Conservation (phyloP, 2,797 vertebrate species). For the Cyclopterus lumpus region DNA sequence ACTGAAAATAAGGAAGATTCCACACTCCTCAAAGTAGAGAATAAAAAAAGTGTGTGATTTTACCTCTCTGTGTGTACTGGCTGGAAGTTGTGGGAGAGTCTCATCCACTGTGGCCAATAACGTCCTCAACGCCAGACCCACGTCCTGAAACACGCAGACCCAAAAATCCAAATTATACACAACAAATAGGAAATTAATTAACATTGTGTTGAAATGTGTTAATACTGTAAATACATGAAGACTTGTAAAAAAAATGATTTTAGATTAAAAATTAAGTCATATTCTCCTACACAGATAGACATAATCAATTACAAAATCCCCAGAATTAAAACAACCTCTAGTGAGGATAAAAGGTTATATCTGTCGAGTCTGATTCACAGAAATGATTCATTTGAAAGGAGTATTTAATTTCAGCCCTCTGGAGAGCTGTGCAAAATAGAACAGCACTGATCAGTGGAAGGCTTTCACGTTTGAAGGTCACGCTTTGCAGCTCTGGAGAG, state of each 20-base stretch:
- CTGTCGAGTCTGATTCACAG: neutral
- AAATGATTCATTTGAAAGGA: neutral
- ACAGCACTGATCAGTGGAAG: neutral
- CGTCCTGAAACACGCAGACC: constrained; percentile 84
- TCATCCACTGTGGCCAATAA: constrained; percentile 97
- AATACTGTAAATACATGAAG: neutral
- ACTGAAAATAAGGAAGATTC: neutral
- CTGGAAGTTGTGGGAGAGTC: constrained; percentile 92
- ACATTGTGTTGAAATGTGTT: neutral
- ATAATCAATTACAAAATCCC: neutral
- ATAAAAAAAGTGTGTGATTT: neutral
- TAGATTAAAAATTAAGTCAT: neutral
- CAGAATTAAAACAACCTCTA: neutral
- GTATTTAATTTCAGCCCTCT: neutral
- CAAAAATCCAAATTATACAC: neutral
- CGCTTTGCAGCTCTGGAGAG: neutral
- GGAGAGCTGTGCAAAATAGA: neutral
- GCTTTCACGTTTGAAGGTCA: neutral
- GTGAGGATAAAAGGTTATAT: neutral
- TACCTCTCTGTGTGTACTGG: constrained; percentile 98
- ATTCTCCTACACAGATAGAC: neutral
- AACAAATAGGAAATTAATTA: neutral
- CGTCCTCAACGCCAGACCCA: constrained; percentile 94
- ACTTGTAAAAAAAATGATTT: neutral
- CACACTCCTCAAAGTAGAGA: neutral